These are phyloP conservation scores for Choloepus didactylus DNA, from an alignment of 2,797 vertebrate species.

Conservation along the genomic window DNA sequence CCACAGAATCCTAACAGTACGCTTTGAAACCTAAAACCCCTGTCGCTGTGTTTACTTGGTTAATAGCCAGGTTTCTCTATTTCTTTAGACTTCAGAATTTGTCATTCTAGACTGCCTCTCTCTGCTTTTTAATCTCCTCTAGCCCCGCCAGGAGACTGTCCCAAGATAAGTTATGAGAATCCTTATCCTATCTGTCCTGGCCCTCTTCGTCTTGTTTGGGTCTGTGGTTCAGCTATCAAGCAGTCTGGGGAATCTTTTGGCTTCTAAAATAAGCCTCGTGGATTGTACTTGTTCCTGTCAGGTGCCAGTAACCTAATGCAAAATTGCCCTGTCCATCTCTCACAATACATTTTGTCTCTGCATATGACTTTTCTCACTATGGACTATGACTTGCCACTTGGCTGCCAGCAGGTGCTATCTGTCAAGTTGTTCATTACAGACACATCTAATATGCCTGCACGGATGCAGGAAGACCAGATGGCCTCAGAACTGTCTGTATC, in stretches of 20 bases:
- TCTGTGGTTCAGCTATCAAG: neutral
- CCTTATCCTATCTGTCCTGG: neutral
- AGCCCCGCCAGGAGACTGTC: neutral
- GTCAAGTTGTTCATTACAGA: neutral
- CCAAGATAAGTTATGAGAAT: neutral
- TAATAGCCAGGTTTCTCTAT: neutral
- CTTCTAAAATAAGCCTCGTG: neutral
- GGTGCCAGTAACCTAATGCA: neutral
- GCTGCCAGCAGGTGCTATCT: conserved; percentile 40
- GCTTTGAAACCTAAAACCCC: neutral
- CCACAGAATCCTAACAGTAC: neutral
- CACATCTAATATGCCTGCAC: neutral
- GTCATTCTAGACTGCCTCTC: neutral
- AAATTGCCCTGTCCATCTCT: neutral
- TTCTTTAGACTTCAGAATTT: neutral
- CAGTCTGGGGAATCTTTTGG: neutral
- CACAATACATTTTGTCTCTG: neutral
- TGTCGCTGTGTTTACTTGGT: neutral
- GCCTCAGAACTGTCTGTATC: neutral
- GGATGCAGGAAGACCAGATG: neutral
- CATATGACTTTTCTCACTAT: conserved; percentile 20
- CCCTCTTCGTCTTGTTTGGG: neutral
- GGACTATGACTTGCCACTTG: conserved; percentile 60
- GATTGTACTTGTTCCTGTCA: neutral
- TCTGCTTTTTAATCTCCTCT: neutral